Percentiles rank a stretch among this genome's conserved stretches.
Evolutionary conservation across 2,797 vertebrate species (phyloP).

Genomic region (Sarcoramphus papa): DNA sequence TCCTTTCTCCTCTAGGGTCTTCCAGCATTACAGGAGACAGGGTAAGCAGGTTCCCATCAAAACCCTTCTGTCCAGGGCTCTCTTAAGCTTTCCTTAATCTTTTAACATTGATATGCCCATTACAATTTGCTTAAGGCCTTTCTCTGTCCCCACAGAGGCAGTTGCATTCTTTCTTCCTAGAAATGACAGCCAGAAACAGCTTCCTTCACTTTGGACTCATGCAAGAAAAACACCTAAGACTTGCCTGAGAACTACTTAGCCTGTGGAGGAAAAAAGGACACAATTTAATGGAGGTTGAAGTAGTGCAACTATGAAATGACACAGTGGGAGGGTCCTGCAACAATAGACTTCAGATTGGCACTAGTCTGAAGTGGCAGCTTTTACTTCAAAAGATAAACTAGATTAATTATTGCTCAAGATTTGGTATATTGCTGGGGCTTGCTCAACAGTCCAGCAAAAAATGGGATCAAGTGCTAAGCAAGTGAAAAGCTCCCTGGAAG

Average conservation of each 20-base stretch:
- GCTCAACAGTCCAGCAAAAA: background rate
- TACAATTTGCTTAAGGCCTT: background rate
- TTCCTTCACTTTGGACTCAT: background rate
- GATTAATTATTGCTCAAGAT: background rate
- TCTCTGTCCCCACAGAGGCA: background rate
- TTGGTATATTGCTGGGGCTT: background rate
- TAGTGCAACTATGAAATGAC: background rate
- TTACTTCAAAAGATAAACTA: background rate
- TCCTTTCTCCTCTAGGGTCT: background rate
- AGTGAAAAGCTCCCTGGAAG: background rate
- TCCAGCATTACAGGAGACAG: background rate
- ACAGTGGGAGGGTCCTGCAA: background rate
- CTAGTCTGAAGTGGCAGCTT: background rate
- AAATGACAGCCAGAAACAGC: background rate
- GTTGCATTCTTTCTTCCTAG: background rate
- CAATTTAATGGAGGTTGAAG: background rate
- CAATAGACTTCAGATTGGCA: background rate
- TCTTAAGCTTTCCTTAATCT: background rate
- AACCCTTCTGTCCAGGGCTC: background rate
- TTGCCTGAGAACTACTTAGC: background rate
- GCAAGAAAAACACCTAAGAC: background rate
- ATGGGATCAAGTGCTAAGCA: background rate
- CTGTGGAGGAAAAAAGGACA: background rate
- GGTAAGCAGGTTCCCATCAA: background rate
- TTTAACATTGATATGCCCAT: background rate